phyloP scores from a whole-genome alignment of 2,113 vertebrate genomes.

The Sus scrofa region DNA sequence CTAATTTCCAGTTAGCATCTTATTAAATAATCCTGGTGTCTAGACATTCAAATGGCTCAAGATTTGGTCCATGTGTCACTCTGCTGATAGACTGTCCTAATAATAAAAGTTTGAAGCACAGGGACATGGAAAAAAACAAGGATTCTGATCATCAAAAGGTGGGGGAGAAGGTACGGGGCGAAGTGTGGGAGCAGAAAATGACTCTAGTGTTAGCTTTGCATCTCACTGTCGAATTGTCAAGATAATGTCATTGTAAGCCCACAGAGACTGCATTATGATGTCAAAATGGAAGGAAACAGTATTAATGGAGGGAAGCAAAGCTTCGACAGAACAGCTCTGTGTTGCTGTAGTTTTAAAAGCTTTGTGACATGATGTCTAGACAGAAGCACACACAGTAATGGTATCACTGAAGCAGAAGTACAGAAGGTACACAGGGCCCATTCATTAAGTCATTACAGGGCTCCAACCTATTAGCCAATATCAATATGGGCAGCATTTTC shows the following conservation, averaged over 20 bases:
- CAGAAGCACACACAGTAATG: background rate
- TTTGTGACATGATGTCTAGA: constrained; percentile 79
- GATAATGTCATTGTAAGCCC: constrained; percentile 67
- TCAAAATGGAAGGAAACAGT: constrained; percentile 63
- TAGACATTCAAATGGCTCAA: constrained; percentile 29
- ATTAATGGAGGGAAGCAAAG: constrained; percentile 63
- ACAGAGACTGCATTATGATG: constrained; percentile 71
- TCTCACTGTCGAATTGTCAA: constrained; percentile 51
- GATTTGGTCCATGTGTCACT: background rate
- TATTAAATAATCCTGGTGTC: constrained; percentile 28
- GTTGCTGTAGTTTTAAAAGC: constrained; percentile 59
- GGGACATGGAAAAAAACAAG: background rate
- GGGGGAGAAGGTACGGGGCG: background rate
- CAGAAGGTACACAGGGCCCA: background rate
- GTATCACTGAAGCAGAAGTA: constrained; percentile 37
- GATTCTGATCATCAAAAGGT: background rate
- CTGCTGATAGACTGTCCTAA: background rate
- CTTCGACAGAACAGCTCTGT: background rate
- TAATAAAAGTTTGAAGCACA: background rate
- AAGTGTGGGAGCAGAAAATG: constrained; percentile 5
- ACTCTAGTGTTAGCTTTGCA: background rate
- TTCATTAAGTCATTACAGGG: constrained; percentile 21
- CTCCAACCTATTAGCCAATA: constrained; percentile 38
- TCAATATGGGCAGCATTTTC: background rate
- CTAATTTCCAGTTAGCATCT: background rate